Evolutionary conservation across 2,797 vertebrate genomes (phyloP).

Genomic region (Phalloptychus januarius): DNA sequence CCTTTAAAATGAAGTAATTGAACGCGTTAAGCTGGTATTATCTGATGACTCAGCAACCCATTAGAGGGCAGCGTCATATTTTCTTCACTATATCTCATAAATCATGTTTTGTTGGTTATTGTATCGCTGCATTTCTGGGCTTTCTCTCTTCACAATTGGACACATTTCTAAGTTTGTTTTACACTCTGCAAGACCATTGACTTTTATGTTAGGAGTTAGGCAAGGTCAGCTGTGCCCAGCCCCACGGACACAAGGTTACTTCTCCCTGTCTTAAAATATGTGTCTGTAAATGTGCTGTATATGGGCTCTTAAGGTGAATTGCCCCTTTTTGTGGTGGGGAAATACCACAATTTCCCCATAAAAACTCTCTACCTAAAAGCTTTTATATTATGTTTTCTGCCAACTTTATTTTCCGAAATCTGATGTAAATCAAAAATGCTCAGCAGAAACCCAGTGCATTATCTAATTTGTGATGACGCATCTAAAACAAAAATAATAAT

Average conservation of each 20-base stretch:
- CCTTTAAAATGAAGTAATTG: slow-evolving; percentile 25
- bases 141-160: slow-evolving; percentile 25
- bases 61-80: not conserved
- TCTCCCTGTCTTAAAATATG: slow-evolving; percentile 20
- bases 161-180: slow-evolving; percentile 28
- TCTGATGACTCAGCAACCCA: slow-evolving; percentile 23
- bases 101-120: slow-evolving; percentile 24
- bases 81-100: slow-evolving; percentile 20
- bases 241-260: slow-evolving; percentile 70
- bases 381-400: slow-evolving; percentile 3
- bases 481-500: slow-evolving; percentile 11
- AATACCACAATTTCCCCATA: slow-evolving; percentile 21
- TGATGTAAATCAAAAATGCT: slow-evolving; percentile 10
- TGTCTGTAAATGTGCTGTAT: slow-evolving; percentile 10
- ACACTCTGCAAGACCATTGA: slow-evolving; percentile 3
- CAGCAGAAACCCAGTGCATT: not conserved
- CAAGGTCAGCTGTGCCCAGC: slow-evolving; percentile 74
- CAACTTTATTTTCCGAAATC: slow-evolving; percentile 8
- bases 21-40: slow-evolving; percentile 1
- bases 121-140: slow-evolving; percentile 23
- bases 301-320: slow-evolving; percentile 5
- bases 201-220: slow-evolving; percentile 66
- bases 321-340: slow-evolving; percentile 19
- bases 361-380: slow-evolving; percentile 15
- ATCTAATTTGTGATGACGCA: not conserved